Conservation (phyloP, 2,797 vertebrate genomes). For the Poeciliopsis turneri region DNA sequence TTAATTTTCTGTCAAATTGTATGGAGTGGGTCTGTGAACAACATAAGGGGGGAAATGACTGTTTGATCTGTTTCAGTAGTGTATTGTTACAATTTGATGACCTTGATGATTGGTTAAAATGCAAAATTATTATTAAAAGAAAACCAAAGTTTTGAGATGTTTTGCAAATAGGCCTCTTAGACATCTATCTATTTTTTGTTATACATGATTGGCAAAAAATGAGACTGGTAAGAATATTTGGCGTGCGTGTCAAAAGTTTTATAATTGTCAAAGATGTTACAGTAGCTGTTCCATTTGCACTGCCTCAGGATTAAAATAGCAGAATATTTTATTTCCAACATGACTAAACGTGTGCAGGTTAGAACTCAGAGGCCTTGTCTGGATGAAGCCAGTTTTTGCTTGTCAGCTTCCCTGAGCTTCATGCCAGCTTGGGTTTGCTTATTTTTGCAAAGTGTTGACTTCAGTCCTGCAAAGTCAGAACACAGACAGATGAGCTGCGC, state of each 20-base stretch:
- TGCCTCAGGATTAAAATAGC: neutral
- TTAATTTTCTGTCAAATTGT: neutral
- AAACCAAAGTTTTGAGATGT: neutral
- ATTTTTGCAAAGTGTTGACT: slow-evolving; percentile 76
- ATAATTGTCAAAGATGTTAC: neutral
- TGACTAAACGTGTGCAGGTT: neutral
- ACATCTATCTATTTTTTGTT: neutral
- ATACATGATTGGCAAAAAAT: neutral
- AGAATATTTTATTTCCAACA: neutral
- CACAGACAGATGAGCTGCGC: slow-evolving; percentile 7
- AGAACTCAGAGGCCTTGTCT: neutral
- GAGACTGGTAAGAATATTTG: neutral
- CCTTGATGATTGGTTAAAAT: neutral
- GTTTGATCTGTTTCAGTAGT: neutral
- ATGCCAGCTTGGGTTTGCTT: slow-evolving; percentile 71
- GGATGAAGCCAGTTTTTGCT: slow-evolving; percentile 5
- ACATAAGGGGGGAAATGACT: neutral
- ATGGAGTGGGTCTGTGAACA: neutral
- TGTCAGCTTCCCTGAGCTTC: slow-evolving; percentile 15
- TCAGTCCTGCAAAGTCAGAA: slow-evolving; percentile 69
- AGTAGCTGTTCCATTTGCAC: neutral
- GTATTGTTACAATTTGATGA: neutral
- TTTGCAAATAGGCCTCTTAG: neutral
- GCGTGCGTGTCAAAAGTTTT: neutral
- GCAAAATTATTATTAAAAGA: neutral